These are phyloP conservation scores for Choreutis nemorana DNA, from an alignment of 2,888 invertebrate genomes.

Conservation along the genomic window DNA sequence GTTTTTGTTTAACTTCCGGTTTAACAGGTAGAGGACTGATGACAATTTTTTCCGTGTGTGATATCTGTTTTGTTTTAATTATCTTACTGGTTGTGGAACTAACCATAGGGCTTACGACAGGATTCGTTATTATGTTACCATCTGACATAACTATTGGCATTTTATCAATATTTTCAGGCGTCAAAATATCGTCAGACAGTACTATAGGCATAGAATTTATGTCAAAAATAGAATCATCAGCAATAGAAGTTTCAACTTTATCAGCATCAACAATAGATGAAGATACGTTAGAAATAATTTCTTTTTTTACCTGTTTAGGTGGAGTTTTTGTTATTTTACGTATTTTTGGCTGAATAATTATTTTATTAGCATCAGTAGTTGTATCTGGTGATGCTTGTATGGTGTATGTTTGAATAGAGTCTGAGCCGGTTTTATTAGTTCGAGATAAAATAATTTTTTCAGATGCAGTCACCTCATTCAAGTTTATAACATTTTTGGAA, in stretches of 20 bases:
- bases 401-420: conserved; percentile 51
- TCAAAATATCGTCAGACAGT: conserved; percentile 73
- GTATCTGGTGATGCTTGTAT: conserved; percentile 43
- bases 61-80: conserved; percentile 31
- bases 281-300: conserved; percentile 13
- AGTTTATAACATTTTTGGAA: conserved; percentile 33
- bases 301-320: conserved; percentile 37
- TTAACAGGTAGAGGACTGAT: conserved; percentile 28
- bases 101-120: conserved; percentile 32
- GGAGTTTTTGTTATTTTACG: conserved; percentile 29
- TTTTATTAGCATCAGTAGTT: conserved; percentile 36
- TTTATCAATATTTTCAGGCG: conserved; percentile 73
- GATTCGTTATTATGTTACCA: conserved; percentile 39
- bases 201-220: conserved; percentile 82
- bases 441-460: conserved; percentile 55
- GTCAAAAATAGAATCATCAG: conserved; percentile 68
- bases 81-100: neutral
- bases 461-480: conserved; percentile 33
- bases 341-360: conserved; percentile 47
- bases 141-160: conserved; percentile 70
- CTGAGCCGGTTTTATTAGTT: conserved; percentile 30
- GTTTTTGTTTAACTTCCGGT: conserved; percentile 44
- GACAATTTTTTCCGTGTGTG: conserved; percentile 36
- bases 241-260: conserved; percentile 9
- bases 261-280: no score